Percentiles rank a stretch among this genome's conserved stretches.
phyloP scores from a whole-genome alignment of 23 tunicate genomes.

The Ascidia mentula region DNA sequence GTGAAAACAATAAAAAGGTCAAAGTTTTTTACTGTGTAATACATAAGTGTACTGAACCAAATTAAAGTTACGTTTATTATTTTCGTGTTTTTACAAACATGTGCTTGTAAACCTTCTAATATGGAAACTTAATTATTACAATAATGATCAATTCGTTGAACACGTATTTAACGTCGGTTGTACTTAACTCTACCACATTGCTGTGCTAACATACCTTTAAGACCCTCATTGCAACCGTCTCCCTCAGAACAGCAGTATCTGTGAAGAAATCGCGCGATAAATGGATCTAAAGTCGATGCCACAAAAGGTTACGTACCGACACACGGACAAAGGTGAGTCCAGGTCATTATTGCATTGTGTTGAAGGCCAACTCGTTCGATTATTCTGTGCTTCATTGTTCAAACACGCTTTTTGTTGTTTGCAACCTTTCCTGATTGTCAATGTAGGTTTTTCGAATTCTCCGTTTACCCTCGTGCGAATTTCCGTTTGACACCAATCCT shows the following conservation, averaged over 20 bases:
- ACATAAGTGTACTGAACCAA: too few relatives aligned
- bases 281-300: too few relatives aligned
- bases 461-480: neutral
- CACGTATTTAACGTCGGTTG: too few relatives aligned
- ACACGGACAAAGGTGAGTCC: conserved; percentile 45
- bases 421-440: conserved; percentile 41
- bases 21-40: too few relatives aligned
- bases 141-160: too few relatives aligned
- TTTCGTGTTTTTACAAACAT: too few relatives aligned
- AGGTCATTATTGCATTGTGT: conserved; percentile 51
- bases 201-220: too few relatives aligned
- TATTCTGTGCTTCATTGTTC: conserved; percentile 57
- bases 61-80: too few relatives aligned
- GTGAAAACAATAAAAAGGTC: too few relatives aligned
- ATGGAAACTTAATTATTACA: too few relatives aligned
- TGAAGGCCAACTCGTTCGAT: conserved; percentile 43
- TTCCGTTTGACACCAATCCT: neutral
- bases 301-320: conserved; percentile 31
- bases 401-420: conserved; percentile 45
- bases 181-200: too few relatives aligned
- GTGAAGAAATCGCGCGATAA: neutral
- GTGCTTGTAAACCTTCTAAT: too few relatives aligned
- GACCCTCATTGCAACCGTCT: neutral
- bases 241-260: neutral
- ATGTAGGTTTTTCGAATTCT: neutral